These are phyloP conservation scores for Lytechinus pictus DNA, from an alignment of 35 echinoderm and acorn worm species.

Conservation along the genomic window DNA sequence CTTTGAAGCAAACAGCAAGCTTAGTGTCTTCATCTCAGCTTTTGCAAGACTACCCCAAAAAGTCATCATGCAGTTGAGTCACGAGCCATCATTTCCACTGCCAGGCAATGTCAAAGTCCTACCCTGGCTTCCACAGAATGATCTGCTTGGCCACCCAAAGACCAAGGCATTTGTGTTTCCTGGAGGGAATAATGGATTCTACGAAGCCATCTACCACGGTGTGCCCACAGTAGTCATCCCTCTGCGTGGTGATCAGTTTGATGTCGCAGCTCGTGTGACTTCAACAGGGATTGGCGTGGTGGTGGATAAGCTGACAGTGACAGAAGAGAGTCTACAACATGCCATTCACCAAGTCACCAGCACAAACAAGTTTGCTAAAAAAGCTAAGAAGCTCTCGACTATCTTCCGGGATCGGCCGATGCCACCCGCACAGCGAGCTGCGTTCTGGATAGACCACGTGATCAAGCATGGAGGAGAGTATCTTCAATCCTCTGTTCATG, in stretches of 20 bases:
- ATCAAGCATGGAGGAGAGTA: slow-evolving; percentile 48
- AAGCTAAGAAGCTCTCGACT: slow-evolving; percentile 37
- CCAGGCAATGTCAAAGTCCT: slow-evolving; percentile 49
- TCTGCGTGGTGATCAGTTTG: slow-evolving; percentile 75
- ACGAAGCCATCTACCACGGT: slow-evolving; percentile 75
- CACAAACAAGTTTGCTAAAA: neutral
- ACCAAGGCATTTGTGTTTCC: slow-evolving; percentile 69
- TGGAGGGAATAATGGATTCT: slow-evolving; percentile 63
- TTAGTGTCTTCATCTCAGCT: slow-evolving; percentile 36
- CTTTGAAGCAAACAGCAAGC: slow-evolving; percentile 30
- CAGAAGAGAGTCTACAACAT: slow-evolving; percentile 42
- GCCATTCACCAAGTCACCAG: slow-evolving; percentile 63
- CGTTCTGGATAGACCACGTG: slow-evolving; percentile 46
- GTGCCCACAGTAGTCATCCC: slow-evolving; percentile 78
- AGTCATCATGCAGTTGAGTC: slow-evolving; percentile 31
- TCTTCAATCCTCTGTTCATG: slow-evolving; percentile 10
- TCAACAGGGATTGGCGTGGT: slow-evolving; percentile 59
- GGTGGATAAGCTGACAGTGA: slow-evolving; percentile 64
- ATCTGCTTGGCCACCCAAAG: slow-evolving; percentile 68
- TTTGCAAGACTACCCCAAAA: slow-evolving; percentile 35
- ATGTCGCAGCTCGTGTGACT: slow-evolving; percentile 60
- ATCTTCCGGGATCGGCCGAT: slow-evolving; percentile 49
- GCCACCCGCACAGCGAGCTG: slow-evolving; percentile 36
- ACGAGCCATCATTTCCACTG: slow-evolving; percentile 15
- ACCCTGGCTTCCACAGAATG: slow-evolving; percentile 45